Evolutionary conservation across 2,797 vertebrate species (phyloP), one percentile per base, ranked within the genome.

Genomic region (Denticeps clupeoides): DNA sequence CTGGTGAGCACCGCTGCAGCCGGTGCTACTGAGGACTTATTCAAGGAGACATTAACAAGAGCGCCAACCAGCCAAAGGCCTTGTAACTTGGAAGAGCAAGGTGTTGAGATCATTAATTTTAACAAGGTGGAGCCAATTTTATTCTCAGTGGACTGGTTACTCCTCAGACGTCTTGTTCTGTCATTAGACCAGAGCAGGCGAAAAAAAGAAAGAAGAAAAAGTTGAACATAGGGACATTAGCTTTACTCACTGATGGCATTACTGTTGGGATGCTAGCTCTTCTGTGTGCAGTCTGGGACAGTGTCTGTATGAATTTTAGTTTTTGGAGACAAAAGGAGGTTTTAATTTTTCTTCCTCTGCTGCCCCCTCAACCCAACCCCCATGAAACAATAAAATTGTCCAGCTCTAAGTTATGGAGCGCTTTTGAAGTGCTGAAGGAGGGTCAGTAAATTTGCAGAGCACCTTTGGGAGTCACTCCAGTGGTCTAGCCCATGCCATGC

Each of bases 381-480:
- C 78, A 74, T 15, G 41, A 81, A 87, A 87, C 80, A 84, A 87
- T 91, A 90, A 94, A 94, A 80, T 81, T 59, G 78, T 86, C 88
- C 87, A 82, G 84, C 69, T 62, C 82, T 86, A 87, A 89, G 86
- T 93, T 90, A 93, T 88, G 75, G 79, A 70, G 72, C 64, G 68
- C 75, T 81, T 96, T 95, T 95, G 92, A 96, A 89, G 92, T 90
- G 74, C 79, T 77, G 71, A 71, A 85, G 71, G 71, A 85, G 78
- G 78, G 74, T 82, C 80, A 82, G 88, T 97, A 97, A 95, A 95
- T 95, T 95, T 88, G 82, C 80, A 72, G 74, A 84, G 83, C 87
- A 86, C 83, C 87, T 91, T 84, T 83, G 83, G 81, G 82, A 73
- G 70, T 68, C 68, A 53, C 65, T 82, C 85, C 75, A 76, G 77